Conservation (phyloP, 2,888 invertebrate genomes). For the Chrysina gloriosa region DNA sequence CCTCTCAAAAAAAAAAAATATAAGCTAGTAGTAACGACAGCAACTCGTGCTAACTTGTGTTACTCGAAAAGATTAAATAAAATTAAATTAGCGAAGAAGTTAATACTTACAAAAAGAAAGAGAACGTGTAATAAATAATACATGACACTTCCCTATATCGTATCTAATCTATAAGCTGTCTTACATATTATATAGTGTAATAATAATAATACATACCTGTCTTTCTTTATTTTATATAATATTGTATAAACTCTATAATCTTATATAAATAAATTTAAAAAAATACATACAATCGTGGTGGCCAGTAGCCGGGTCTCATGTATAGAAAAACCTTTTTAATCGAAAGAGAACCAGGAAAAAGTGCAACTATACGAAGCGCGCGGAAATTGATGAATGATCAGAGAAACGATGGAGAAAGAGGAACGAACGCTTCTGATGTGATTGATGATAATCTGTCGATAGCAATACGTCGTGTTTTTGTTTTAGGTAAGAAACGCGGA, state of each 20-base stretch:
- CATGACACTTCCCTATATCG: slow-evolving; percentile 6
- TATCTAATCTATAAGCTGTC: no score
- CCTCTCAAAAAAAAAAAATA: slow-evolving; percentile 45
- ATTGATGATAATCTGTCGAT: slow-evolving; percentile 3
- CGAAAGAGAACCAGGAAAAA: not conserved
- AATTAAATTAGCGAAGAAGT: not conserved
- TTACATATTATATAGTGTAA: no score
- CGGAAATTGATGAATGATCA: slow-evolving; percentile 1
- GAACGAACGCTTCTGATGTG: not conserved
- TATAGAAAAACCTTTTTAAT: not conserved
- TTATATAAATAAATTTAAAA: slow-evolving; percentile 4
- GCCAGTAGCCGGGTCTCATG: slow-evolving; percentile 25
- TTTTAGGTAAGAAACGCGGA: not conserved
- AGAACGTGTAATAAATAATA: not conserved
- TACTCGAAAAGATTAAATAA: slow-evolving; percentile 3
- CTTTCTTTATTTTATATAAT: no score
- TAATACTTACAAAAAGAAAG: not conserved
- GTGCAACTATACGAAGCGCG: not conserved
- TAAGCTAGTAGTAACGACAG: slow-evolving; percentile 34
- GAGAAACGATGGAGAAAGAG: not conserved
- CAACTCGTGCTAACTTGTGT: slow-evolving; percentile 11
- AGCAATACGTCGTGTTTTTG: not conserved
- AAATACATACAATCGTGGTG: slow-evolving; percentile 19
- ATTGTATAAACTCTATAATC: slow-evolving; percentile 7
- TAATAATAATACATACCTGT: no score